A percentile compares a stretch with the other conserved stretches of the same genome.
Evolutionary conservation across 2,797 vertebrate genomes (phyloP).

Genomic region (Tapera naevia): DNA sequence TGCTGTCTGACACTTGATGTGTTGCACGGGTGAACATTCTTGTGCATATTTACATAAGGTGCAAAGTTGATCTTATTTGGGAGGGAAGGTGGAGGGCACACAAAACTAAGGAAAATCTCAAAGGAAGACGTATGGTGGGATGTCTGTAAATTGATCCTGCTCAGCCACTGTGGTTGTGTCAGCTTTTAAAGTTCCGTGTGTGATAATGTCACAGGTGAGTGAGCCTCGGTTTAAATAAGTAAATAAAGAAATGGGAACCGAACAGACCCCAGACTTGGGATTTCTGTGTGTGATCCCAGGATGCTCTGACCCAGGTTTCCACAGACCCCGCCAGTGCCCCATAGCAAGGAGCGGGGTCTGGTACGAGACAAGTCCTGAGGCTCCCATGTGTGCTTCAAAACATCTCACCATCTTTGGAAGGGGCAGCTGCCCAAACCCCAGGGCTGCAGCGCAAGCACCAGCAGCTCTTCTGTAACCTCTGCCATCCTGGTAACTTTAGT

Average conservation of each 20-base stretch:
- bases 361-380: not conserved
- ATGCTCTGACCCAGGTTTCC: not conserved
- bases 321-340: not conserved
- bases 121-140: not conserved
- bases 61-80: not conserved
- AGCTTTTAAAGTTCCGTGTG: not conserved
- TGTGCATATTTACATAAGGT: rapidly evolving
- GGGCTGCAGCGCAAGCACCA: not conserved
- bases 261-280: not conserved
- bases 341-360: not conserved
- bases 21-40: not conserved
- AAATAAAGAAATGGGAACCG: not conserved
- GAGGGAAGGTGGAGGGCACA: too few relatives aligned
- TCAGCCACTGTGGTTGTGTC: not conserved
- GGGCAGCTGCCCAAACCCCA: not conserved
- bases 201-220: not conserved
- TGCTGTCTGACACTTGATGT: not conserved
- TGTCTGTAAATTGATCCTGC: not conserved
- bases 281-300: not conserved
- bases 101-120: not conserved
- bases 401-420: rapidly evolving
- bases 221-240: not conserved
- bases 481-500: not conserved
- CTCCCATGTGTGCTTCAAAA: not conserved
- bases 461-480: not conserved